Evolutionary conservation across 2,888 invertebrate genomes (phyloP), one percentile per base, ranked within the genome.

Genomic region (Eupithecia pulchellata): DNA sequence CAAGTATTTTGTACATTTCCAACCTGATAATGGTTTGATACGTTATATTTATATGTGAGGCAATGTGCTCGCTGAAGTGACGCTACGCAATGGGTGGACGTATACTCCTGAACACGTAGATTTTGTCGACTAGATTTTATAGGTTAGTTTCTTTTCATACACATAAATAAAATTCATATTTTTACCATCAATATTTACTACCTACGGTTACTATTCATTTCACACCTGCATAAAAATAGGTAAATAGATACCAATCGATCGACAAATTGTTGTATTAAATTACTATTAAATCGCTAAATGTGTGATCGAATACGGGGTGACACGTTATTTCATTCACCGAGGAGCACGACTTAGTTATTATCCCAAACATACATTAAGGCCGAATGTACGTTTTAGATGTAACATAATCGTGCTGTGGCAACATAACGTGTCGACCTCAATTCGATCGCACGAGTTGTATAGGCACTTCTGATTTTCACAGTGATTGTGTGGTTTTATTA

Each of bases 1-100:
- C 29, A 0, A 66, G 55, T 27, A 52, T 66, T 60, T 64, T 69
- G 29, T 60, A 63, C 66, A 73, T 73, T 69, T 72, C 32, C 9
- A 17, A 61, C 55, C 13, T 11, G 17, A 11, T 32, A 11, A 32
- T 32, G 11, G 8, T 57, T 57, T 29, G 11, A 57, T 47, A 11
- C 47, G 47, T 20, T 20, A 42, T 42, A 20, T 47, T 47, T 20
- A 47, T 47, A 20, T 47, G 47, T 20, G 20, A 4, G 20, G 25
- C 52, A 25, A 52, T 52, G 25, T 52, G 9, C 25, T 52, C 4
- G 25, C 52, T 52, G 13, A 52, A 25, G 52, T 25, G 25, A 11
- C 52, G 11, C 25, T 25, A 25, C 13, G 4, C 11, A 25, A 25
- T 52, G 11, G 2, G 13, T 11, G 25, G 25, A 4, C 52, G 11